Evolutionary conservation across 2,797 vertebrate genomes (phyloP).

Genomic region (Fistularia commersonii): DNA sequence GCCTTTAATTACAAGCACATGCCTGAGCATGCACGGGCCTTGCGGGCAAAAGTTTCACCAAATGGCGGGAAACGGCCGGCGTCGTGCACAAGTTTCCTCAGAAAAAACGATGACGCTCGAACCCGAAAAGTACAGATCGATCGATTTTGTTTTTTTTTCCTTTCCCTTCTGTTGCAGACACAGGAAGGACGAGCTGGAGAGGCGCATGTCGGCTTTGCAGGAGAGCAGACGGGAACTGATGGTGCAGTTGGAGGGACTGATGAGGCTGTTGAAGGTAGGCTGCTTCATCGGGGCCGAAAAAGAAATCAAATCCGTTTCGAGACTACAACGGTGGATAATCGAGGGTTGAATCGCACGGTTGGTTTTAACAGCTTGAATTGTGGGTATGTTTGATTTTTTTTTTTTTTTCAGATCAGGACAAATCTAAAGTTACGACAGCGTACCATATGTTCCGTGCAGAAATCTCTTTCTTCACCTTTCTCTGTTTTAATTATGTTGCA

Average conservation of each 20-base stretch:
- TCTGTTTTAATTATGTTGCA: conserved; percentile 50
- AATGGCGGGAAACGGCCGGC: too few species aligned
- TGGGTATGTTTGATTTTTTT: conserved; percentile 14
- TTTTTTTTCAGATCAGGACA: conserved; percentile 6
- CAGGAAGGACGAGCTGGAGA: conserved; percentile 93
- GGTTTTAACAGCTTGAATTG: conserved; percentile 9
- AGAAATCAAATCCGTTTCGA: not conserved
- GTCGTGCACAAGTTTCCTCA: too few species aligned
- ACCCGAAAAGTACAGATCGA: not conserved
- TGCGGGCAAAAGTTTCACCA: not conserved
- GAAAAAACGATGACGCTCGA: too few species aligned
- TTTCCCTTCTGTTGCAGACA: conserved; percentile 73
- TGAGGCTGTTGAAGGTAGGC: conserved; percentile 93
- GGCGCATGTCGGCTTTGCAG: conserved; percentile 95
- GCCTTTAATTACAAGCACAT: not conserved
- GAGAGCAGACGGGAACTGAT: conserved; percentile 96
- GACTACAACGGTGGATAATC: too few species aligned
- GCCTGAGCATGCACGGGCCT: not conserved
- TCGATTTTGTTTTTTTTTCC: not conserved
- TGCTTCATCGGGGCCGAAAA: not conserved
- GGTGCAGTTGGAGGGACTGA: conserved; percentile 96
- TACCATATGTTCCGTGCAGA: conserved; percentile 39
- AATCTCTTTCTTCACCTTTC: conserved; percentile 25
- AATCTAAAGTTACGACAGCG: conserved; percentile 4
- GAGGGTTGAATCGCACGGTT: not conserved